Evolutionary conservation across 2,888 invertebrate genomes (phyloP), one percentile per base, ranked within the genome.

Genomic region (Euzetes globulus): DNA sequence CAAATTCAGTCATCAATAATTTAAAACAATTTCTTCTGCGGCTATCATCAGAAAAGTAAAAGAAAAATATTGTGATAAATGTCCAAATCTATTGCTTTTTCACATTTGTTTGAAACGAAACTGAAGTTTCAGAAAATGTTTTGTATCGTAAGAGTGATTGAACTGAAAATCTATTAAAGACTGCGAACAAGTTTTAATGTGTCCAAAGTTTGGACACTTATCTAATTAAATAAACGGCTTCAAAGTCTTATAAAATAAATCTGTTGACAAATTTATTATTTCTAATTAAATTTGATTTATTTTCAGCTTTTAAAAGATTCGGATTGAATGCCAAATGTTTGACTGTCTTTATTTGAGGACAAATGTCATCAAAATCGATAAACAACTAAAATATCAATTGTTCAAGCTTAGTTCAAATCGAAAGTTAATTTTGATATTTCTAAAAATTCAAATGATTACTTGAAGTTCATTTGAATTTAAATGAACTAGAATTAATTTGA

Each of bases 231-330:
- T 25, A 55, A 55, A 55, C 41, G 7, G 22, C 11, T 22, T 6
- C 2, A 55, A 13, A 25, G 25, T 25, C 11, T 25, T 55, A 25
- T n/a, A n/a, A 55, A 19, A n/a, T 52, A 52, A 55, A 55, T 55
- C n/a, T 22, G 55, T 55, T 55, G 55, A 55, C 22, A 55, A 55
- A 55, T 55, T 55, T 55, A 55, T 55, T 55, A 55, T 55, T 25
- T 55, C n/a, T 55, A 55, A 55, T 55, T 55, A 55, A 55, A 55
- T 55, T 55, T 55, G 55, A 55, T 55, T 55, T 55, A 55, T 55
- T 41, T 41, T 4, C 9, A 41, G 1, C 11, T 41, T 41, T 41
- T 13, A 41, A 41, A 41, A 13, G 9, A 1, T 41, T 41, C 1
- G 7, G 9, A 55, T 4, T 22, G 55, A 55, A 25, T 22, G 55